Evolutionary conservation across 2,797 vertebrate species (phyloP).

Genomic region (Typhlichthys eigenmanni): DNA sequence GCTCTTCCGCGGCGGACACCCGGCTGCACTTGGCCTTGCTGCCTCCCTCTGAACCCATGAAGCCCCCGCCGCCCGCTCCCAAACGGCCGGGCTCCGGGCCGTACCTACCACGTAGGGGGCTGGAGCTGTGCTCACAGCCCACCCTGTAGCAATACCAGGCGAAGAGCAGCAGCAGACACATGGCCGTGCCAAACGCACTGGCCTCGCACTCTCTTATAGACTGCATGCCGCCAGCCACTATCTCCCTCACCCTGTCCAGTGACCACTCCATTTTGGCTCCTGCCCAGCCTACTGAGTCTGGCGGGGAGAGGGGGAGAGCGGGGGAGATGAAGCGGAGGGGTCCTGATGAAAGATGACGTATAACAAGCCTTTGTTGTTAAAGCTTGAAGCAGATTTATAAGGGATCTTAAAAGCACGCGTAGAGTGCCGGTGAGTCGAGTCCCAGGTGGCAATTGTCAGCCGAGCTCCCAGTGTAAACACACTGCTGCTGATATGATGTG

Average conservation of each 20-base stretch:
- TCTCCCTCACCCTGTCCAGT: conserved; percentile 88
- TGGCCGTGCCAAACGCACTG: conserved; percentile 80
- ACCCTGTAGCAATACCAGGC: conserved; percentile 97
- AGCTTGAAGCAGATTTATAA: conserved; percentile 31
- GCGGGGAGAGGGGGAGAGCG: not conserved
- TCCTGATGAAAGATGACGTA: conserved; percentile 37
- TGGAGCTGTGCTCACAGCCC: conserved; percentile 86
- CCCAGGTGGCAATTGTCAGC: conserved; percentile 48
- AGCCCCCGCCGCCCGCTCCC: conserved; percentile 72
- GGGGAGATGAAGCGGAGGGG: not conserved
- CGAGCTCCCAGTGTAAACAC: conserved; percentile 46
- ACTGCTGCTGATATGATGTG: conserved; percentile 63
- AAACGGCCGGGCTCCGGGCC: conserved; percentile 64
- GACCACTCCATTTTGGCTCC: conserved; percentile 80
- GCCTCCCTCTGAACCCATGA: conserved; percentile 75
- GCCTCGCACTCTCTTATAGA: conserved; percentile 90
- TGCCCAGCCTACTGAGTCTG: conserved; percentile 30
- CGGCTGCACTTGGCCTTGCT: conserved; percentile 71
- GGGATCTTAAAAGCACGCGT: conserved; percentile 37
- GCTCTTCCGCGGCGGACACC: conserved; percentile 79
- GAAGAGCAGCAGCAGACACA: conserved; percentile 88
- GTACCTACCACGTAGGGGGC: conserved; percentile 71
- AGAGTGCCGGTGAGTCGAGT: conserved; percentile 33
- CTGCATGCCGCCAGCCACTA: conserved; percentile 89
- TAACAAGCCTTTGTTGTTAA: conserved; percentile 38